A percentile compares a stretch with the other conserved stretches of the same genome.
Evolutionary conservation across 2,797 vertebrate species (phyloP).

Genomic region (Microcaecilia unicolor): DNA sequence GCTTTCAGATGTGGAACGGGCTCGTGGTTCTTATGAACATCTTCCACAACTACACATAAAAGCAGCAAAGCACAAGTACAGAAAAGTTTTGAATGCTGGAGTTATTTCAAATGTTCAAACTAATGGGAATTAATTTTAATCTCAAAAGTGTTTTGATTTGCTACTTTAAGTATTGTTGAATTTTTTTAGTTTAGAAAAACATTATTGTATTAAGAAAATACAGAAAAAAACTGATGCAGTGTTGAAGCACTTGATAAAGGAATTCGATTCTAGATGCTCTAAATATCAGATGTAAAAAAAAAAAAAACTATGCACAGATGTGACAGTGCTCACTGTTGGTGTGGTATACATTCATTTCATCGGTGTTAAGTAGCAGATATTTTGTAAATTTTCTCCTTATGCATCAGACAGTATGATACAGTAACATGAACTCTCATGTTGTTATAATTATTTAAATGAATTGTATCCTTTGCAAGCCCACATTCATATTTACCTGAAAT

Average conservation of each 20-base stretch:
- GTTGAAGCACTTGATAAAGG: no score
- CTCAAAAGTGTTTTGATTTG: no score
- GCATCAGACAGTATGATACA: not conserved
- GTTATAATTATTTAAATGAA: not conserved
- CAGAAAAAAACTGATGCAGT: no score
- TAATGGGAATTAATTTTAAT: not conserved
- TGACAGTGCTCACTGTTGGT: not conserved
- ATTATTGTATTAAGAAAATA: no score
- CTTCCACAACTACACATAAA: constrained; percentile 79
- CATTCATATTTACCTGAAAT: constrained; percentile 72
- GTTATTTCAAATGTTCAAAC: constrained; percentile 6
- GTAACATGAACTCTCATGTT: not conserved
- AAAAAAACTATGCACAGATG: not conserved
- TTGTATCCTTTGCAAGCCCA: not conserved
- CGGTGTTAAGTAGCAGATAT: no score
- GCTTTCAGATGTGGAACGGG: constrained; percentile 89
- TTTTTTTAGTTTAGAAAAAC: no score
- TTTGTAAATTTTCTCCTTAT: not conserved
- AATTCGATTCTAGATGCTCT: not conserved
- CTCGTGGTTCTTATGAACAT: constrained; percentile 83
- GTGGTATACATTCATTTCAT: not conserved
- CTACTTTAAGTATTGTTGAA: no score
- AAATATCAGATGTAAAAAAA: not conserved
- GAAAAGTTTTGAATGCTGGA: not conserved
- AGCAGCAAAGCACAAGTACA: constrained; percentile 1